A percentile compares a stretch with the other conserved stretches of the same genome.
Evolutionary conservation across 2,888 invertebrate species (phyloP).

Genomic region (Trypoxylon attenuatum): DNA sequence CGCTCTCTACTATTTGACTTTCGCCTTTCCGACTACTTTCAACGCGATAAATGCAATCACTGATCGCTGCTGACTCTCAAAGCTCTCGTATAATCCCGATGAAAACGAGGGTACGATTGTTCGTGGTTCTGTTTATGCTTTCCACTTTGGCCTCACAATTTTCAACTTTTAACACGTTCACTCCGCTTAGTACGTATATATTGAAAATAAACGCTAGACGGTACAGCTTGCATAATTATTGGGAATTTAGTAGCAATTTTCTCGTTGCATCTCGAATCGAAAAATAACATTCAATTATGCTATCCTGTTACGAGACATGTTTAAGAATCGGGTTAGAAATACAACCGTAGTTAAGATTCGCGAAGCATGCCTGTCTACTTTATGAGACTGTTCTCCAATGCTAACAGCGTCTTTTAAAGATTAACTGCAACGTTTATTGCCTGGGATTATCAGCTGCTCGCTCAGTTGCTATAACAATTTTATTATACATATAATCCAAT

Average conservation of each 20-base stretch:
- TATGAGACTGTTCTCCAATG: constrained; percentile 8
- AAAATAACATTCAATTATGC: not conserved
- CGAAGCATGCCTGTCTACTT: constrained; percentile 6
- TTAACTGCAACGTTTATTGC: constrained; percentile 16
- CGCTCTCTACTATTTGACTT: constrained; percentile 33
- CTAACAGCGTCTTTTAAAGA: constrained; percentile 4
- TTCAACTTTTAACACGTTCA: too few species aligned
- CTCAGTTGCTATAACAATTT: constrained; percentile 3
- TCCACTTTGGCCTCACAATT: too few species aligned
- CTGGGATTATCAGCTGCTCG: constrained; percentile 22
- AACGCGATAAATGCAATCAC: constrained; percentile 9
- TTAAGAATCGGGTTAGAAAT: not conserved
- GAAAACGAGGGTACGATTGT: too few species aligned
- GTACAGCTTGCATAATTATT: too few species aligned
- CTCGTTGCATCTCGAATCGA: too few species aligned
- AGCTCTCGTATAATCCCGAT: too few species aligned
- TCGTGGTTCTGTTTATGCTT: too few species aligned
- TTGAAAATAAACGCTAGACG: too few species aligned
- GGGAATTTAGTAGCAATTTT: too few species aligned
- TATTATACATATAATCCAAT: constrained; percentile 16
- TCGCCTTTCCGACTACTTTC: constrained; percentile 1
- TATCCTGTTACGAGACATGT: not conserved
- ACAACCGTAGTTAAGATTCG: not conserved
- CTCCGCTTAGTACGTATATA: too few species aligned
- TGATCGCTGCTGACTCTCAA: too few species aligned